A percentile compares a stretch with the other conserved stretches of the same genome.
These are phyloP conservation scores for Lepus townsendii DNA, from an alignment of 2,797 vertebrate genomes.

Conservation along the genomic window DNA sequence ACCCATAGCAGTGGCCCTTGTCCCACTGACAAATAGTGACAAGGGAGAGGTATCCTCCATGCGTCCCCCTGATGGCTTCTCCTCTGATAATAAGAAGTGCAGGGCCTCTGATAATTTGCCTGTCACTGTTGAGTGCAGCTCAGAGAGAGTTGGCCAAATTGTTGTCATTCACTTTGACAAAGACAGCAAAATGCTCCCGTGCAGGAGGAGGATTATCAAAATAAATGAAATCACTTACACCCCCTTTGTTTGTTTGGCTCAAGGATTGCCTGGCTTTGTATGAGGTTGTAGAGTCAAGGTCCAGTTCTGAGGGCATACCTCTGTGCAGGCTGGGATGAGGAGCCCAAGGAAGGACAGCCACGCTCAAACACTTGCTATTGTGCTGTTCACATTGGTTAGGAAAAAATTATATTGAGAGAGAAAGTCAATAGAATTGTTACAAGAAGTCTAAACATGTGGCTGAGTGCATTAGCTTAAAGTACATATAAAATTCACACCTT, in stretches of 20 bases:
- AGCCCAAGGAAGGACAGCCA: neutral
- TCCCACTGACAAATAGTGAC: conserved; percentile 99
- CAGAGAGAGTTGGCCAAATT: conserved; percentile 96
- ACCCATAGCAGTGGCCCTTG: conserved; percentile 95
- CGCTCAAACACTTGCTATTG: neutral
- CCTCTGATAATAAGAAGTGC: conserved; percentile 98
- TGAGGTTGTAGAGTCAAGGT: conserved; percentile 79
- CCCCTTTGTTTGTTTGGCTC: conserved; percentile 89
- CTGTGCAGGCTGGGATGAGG: conserved; percentile 30
- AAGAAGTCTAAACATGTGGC: neutral
- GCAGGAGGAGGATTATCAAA: conserved; percentile 91
- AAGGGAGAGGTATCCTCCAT: conserved; percentile 92
- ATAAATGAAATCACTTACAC: conserved; percentile 91
- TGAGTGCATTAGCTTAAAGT: conserved; percentile 24
- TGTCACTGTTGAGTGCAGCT: conserved; percentile 98
- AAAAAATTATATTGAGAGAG: conserved; percentile 59
- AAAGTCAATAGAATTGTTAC: conserved; percentile 23
- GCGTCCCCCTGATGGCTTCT: conserved; percentile 97
- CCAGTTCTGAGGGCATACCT: neutral
- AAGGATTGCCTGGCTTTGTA: conserved; percentile 78
- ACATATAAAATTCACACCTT: conserved; percentile 8
- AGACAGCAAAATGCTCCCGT: conserved; percentile 91
- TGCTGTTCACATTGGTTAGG: conserved; percentile 64
- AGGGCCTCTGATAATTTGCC: conserved; percentile 99
- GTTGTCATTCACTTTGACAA: conserved; percentile 97